Base-by-base conservation (phyloP, 2,888 invertebrate species). In the Conops quadrifasciatus region DNA sequence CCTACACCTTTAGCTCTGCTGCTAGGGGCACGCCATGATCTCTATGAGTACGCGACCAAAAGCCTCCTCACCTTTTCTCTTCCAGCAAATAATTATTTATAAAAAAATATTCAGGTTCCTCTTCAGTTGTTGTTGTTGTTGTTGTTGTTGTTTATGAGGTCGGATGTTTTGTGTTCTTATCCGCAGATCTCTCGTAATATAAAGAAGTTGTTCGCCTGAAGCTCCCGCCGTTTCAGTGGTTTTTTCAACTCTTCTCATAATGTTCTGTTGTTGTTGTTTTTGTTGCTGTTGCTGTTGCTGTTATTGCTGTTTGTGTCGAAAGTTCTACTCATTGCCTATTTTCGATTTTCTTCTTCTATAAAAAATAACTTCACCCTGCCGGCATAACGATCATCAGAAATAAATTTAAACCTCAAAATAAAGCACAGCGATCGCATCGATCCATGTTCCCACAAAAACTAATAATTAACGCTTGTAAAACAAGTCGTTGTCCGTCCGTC, bases 391-490 rank as follows among this genome's bases (percentile, higher is more conserved):
- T 36, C 9, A 36, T 36, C 36, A 36, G 36, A 36, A 36, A 36
- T 36, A 36, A 36, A 7, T 36, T 36, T 36, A 36, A 36, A 36
- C 36, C 36, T 7, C 36, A 36, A 36, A 36, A 36, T 36, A 36
- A 36, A 36, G 9, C 36, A 36, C n/a, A n/a, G 56, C 66, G 9
- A 60, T 70, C n/a, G 9, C 49, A 59, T 45, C 47, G 59, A 47
- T 59, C 67, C 73, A 67, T 75, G 74, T 76, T 73, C 78, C 77
- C 74, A 76, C 74, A 71, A 65, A 59, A 72, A 68, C 72, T 66
- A 72, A 75, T 73, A 73, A 70, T 74, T 72, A 70, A 67, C 59
- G 68, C 36, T 47, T 67, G 59, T 67, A 67, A 26, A 67, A 67
- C 67, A 67, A 45, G 67, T 36, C 36, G n/a, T 47, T 28, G 30